Base-by-base conservation (phyloP, 2,888 invertebrate genomes). In the Tetragonisca angustula region DNA sequence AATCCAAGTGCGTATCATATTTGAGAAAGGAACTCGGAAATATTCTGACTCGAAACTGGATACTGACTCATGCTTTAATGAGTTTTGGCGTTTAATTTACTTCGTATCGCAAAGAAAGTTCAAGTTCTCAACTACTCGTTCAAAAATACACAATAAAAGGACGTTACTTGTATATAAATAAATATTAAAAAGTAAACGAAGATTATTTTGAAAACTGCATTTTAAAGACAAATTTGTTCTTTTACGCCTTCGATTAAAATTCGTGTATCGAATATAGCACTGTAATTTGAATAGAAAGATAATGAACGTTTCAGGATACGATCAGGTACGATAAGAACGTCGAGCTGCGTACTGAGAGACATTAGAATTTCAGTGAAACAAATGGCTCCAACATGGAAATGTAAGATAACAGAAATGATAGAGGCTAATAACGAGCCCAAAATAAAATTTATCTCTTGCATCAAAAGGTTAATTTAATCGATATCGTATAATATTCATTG, bases 211-310 rank as follows among this genome's bases (percentile, higher is more conserved):
- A 6, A 32, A 64, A 19, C 19, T 19, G 19, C 17, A 9, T 43
- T 43, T 43, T 9, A 19, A 27, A 19, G 19, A 6, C 9, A 32
- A 19, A 32, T 62, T 27, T 32, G 17, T 21, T 36, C 36, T n/a
- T n/a, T n/a, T 15, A 15, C n/a, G 56, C n/a, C 2, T n/a, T 56
- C 56, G n/a, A 0, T 56, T 56, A n/a, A 62, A 61, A 62, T 52
- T 50, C 11, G 11, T 5, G 5, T 13, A 1, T 17, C 4, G 11
- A 52, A 21, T 4, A 27, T 54, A 64, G 15, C 27, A 4, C 32
- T 19, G 43, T 5, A 43, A 71, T 77, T 77, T 43, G 64, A 71
- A 77, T 49, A 49, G n/a, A 64, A 77, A 43, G 52, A 64, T 64
- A n/a, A n/a, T 36, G 52, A 32, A 49, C 54, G 68, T 32, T 17